A percentile compares a stretch with the other conserved stretches of the same genome.
phyloP scores from a whole-genome alignment of 2,888 invertebrate genomes.

The Xanthia icteritia region DNA sequence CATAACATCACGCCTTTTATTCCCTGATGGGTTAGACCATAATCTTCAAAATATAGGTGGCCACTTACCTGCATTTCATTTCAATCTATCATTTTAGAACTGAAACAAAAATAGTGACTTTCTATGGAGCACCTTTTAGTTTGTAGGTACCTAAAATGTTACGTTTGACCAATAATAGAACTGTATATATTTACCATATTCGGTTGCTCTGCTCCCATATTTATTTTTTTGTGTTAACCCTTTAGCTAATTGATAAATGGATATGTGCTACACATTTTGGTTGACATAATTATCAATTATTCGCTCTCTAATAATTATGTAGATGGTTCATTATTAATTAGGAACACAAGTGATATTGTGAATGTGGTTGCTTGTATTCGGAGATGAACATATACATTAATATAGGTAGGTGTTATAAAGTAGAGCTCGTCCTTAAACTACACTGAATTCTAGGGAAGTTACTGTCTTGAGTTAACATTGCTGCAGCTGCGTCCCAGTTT shows the following conservation, averaged over 20 bases:
- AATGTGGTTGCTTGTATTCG: neutral
- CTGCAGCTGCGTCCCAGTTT: constrained; percentile 15
- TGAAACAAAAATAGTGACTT: neutral
- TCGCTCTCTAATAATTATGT: neutral
- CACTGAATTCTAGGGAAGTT: constrained; percentile 8
- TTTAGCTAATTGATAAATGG: constrained; percentile 21
- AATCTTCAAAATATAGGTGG: neutral
- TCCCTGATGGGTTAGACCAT: too few relatives aligned
- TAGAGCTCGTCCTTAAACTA: neutral
- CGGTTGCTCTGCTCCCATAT: neutral
- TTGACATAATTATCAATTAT: constrained; percentile 7
- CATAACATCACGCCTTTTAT: too few relatives aligned
- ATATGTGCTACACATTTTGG: neutral
- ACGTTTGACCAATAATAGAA: neutral
- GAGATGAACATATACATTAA: neutral
- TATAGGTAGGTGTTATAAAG: neutral
- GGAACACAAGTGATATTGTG: neutral
- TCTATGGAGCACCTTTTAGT: neutral
- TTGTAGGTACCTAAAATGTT: neutral
- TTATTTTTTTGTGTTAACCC: neutral
- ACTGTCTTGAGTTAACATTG: constrained; percentile 1
- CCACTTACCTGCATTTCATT: neutral
- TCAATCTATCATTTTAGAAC: neutral
- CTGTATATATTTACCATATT: constrained; percentile 5
- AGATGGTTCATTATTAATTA: constrained; percentile 19